Base-by-base conservation (phyloP, 2,113 vertebrate species). In the Thalassarche chlororhynchos region DNA sequence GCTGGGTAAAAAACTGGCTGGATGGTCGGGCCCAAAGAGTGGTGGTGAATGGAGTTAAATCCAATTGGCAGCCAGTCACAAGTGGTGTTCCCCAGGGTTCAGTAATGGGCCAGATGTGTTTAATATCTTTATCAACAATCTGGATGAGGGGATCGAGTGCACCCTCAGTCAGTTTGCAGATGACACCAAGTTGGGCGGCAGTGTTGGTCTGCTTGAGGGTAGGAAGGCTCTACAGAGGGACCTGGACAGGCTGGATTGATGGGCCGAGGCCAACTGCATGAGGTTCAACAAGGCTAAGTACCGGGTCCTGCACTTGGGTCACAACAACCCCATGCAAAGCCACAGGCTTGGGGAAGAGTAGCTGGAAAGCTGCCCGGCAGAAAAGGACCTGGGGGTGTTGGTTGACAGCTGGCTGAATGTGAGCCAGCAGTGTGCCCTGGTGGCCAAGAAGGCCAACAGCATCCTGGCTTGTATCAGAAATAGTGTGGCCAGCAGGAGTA, bases 321-420 rank as follows among this genome's bases (percentile, higher is more conserved):
- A 55, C 29, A 55, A 60, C 57, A 34, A 23, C 21, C 34, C 57
- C 57, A 58, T 14, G 32, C 57, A 58, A 14, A 0, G 20, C 57
- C 23, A 58, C 57, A 58, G 57, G 12, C 57, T n/a, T n/a, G 32
- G 32, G 32, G 20, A n/a, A 14, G 57, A 23, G 32, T 21, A 13
- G 20, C 32, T 34, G 32, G 20, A 58, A 34, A 58, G 57, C 32
- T 34, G 57, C 57, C 57, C 13, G 8, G 20, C 2, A 2, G 20
- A 58, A 20, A n/a, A 58, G 34, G 57, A n/a, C 57, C 32, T 58
- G 57, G 32, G 12, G 8, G 5, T 58, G 32, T 1, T 58, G 57
- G 13, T 14, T 2, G 1, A n/a, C 57, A 58, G 57, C 57, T 0
- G 2, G 20, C 13, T 58, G 13, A n/a, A n/a, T 2, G 15, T 24